Evolutionary conservation across 23 tunicate species (phyloP).

Genomic region (Trididemnum miniatum): DNA sequence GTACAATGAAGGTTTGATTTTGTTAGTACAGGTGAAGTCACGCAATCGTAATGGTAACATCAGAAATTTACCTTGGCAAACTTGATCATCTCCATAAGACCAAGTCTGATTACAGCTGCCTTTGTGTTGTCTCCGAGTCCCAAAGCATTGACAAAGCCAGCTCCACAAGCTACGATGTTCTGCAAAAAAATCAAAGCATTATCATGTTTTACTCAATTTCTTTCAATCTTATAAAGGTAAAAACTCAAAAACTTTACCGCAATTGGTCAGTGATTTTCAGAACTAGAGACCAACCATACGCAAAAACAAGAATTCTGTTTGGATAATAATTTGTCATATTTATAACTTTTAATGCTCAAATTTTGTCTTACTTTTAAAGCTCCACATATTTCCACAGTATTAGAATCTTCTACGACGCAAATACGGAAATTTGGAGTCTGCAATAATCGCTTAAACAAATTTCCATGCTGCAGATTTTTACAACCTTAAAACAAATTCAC

Average conservation of each 20-base stretch:
- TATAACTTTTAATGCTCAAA: too few species aligned
- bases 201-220: too few species aligned
- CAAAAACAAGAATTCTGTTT: too few species aligned
- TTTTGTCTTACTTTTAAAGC: conserved; percentile 75
- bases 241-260: too few species aligned
- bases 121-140: conserved; percentile 87
- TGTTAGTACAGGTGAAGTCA: too few species aligned
- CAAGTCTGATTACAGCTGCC: conserved; percentile 93
- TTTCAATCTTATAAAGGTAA: too few species aligned
- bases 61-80: conserved; percentile 67
- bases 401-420: conserved; percentile 65
- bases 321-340: too few species aligned
- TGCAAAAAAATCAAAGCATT: too few species aligned
- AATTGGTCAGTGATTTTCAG: too few species aligned
- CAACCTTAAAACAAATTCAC: conserved; percentile 65
- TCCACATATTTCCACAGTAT: conserved; percentile 95
- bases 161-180: conserved; percentile 98
- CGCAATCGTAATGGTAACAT: too few species aligned
- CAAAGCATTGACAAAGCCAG: conserved; percentile 87
- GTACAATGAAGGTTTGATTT: too few species aligned
- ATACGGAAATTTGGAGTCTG: conserved; percentile 85
- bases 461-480: conserved; percentile 49
- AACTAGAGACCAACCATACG: too few species aligned
- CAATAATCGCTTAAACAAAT: conserved; percentile 67
- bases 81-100: conserved; percentile 96